Evolutionary conservation across 2,113 vertebrate genomes (phyloP), one percentile per base, ranked within the genome.

Genomic region (Azemiops feae): DNA sequence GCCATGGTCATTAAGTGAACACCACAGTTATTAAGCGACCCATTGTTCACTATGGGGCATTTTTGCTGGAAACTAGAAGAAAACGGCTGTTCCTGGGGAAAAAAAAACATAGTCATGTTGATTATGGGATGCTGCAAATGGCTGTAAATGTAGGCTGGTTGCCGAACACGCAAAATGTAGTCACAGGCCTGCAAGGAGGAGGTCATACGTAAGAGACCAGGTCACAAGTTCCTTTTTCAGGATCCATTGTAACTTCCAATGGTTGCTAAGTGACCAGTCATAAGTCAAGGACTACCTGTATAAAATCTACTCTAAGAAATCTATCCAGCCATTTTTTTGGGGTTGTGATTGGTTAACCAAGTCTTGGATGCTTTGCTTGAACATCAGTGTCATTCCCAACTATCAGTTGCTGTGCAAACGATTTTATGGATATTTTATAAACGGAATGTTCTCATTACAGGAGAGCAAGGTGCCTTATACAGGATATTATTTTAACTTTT

Each of bases 381-480:
- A 34, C 12, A 87, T 12, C 2, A 43, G 0, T 0, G 34, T 74
- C 23, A n/a, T 43, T 89, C n/a, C 4, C 27, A 47, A 7, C 22
- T 57, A 3, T 60, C 0, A 1, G 22, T 30, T 90, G 27, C 88
- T 81, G 86, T 90, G 23, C 14, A 89, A 95, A 93, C 7, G 6
- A 53, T 55, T 64, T 74, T 0, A 2, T 10, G 87, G 11, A 64
- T 53, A 95, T 69, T 81, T 55, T 43, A 95, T 53, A 91, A 93
- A 18, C 1, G 94, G n/a, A 39, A 47, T 30, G 4, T 45, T 50
- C 60, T 89, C 11, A 1, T 16, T 57, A 34, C 1, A 88, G 45
- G 60, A 45, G 52, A 69, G 20, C 30, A 87, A 0, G 57, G 20
- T 54, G 58, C 93, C 54, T 88, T 14, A 47, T 0, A 0, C 1